Evolutionary conservation across 1,140 invertebrate genomes (phyloP).

Genomic region (Teleogryllus occipitalis): DNA sequence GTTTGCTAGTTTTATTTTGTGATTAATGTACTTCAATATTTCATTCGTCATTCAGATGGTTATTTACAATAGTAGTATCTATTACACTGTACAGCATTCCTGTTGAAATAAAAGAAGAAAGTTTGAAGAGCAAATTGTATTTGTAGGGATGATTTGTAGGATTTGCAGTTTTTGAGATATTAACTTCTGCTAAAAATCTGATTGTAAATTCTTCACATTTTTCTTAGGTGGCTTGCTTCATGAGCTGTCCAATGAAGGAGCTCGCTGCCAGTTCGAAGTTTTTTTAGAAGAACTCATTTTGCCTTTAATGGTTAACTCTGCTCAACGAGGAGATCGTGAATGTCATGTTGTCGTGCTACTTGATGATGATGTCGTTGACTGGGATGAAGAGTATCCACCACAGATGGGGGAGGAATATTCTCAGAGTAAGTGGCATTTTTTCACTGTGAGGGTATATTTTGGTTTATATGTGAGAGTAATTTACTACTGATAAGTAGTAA

Average conservation of each 20-base stretch:
- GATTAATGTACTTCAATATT: not conserved
- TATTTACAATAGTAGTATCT: too few relatives aligned
- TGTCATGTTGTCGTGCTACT: slow-evolving; percentile 91
- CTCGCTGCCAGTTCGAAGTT: slow-evolving; percentile 89
- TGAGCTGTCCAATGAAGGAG: slow-evolving; percentile 97
- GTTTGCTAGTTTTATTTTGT: not conserved
- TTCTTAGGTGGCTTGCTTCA: slow-evolving; percentile 81
- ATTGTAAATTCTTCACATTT: slow-evolving; percentile 24
- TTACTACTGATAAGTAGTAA: too few relatives aligned
- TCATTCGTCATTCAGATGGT: not conserved
- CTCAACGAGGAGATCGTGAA: slow-evolving; percentile 79
- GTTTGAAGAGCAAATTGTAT: too few relatives aligned
- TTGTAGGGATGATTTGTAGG: too few relatives aligned
- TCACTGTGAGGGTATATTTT: not conserved
- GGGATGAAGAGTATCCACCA: slow-evolving; percentile 97
- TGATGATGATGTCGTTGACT: slow-evolving; percentile 94
- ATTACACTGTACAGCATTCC: too few relatives aligned
- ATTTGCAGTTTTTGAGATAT: not conserved
- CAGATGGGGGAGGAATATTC: slow-evolving; percentile 98
- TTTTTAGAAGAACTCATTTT: slow-evolving; percentile 94
- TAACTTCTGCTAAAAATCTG: not conserved
- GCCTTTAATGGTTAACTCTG: slow-evolving; percentile 92
- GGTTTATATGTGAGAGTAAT: too few relatives aligned
- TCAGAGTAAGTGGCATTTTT: slow-evolving; percentile 58
- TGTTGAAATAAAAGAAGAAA: too few relatives aligned